Evolutionary conservation across 1,140 invertebrate genomes (phyloP), one percentile per base, ranked within the genome.

Genomic region (Mercenaria mercenaria): DNA sequence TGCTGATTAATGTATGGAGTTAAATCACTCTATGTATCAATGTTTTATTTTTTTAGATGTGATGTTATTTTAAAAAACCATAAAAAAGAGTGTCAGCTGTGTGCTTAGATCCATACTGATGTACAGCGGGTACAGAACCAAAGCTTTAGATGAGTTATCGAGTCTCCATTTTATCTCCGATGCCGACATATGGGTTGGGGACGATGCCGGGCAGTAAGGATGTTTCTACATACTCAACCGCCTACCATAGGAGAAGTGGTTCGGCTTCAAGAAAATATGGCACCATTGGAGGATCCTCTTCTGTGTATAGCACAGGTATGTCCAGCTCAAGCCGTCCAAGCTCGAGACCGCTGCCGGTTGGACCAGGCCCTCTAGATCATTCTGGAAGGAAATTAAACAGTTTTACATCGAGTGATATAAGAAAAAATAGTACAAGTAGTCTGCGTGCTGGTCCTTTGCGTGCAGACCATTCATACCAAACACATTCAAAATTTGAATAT

Each of bases 361-460:
- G 94, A 8, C 93, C 94, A 64, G 94, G 94, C 1, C 94, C 94
- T 26, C 72, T 95, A 37, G 93, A 94, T 89, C 43, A 84, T 20
- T 59, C 37, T 67, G 94, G 94, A 34, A 90, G 87, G 29, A 94
- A 92, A 80, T 72, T 94, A n/a, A 88, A 41, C 18, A 81, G 47
- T 26, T 92, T 74, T 50, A 88, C 74, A 56, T 69, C 67, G 26
- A 85, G 34, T 59, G 69, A 88, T 37, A 88, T 29, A 18, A 86
- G 85, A 52, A 37, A 74, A 81, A 84, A 37, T 50, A 72, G 86
- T 61, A 77, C 87, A 32, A 56, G 88, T 13, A 77, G 64, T 59
- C 76, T 32, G 26, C 39, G 80, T 6, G 88, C 56, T 56, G 92
- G 92, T n/a, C 93, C 93, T 15, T 18, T 94, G 26, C 94, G 92